Percentiles rank a stretch among this genome's conserved stretches.
Evolutionary conservation across 2,113 vertebrate species (phyloP).

Genomic region (Catharus fuscescens): DNA sequence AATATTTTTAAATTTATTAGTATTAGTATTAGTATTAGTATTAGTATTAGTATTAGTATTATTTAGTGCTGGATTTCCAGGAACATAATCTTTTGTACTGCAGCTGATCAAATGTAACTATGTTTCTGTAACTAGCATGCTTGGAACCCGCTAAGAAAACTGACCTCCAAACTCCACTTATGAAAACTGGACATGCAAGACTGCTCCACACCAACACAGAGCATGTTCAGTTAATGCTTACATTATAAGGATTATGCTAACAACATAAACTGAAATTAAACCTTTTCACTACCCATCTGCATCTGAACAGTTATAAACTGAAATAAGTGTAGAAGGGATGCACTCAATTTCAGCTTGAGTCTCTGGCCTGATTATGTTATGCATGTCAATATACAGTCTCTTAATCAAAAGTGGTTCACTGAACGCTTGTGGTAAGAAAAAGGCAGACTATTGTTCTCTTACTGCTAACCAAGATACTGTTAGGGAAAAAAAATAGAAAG

Average conservation of each 20-base stretch:
- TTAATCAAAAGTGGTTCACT: constrained; percentile 71
- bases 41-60: too few species aligned
- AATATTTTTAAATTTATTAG: not conserved
- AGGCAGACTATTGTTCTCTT: not conserved
- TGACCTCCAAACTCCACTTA: constrained; percentile 60
- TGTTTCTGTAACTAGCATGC: constrained; percentile 43
- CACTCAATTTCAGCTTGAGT: constrained; percentile 59
- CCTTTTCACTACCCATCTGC: constrained; percentile 65
- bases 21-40: too few species aligned
- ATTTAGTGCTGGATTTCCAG: not conserved
- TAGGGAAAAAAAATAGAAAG: not conserved
- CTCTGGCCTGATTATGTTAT: constrained; percentile 63
- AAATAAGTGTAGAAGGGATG: constrained; percentile 65
- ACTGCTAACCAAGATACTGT: not conserved
- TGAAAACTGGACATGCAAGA: constrained; percentile 60
- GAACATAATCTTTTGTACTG: not conserved
- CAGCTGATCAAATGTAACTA: constrained; percentile 18
- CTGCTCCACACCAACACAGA: constrained; percentile 17
- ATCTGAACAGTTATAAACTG: constrained; percentile 70
- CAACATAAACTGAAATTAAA: constrained; percentile 73
- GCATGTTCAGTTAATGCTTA: constrained; percentile 75
- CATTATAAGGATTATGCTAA: constrained; percentile 68
- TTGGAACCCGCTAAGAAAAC: constrained; percentile 49
- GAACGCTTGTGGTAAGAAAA: constrained; percentile 35
- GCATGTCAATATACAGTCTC: constrained; percentile 62